Evolutionary conservation across 2,888 invertebrate genomes (phyloP), one percentile per base, ranked within the genome.

Genomic region (Cenopis cana): DNA sequence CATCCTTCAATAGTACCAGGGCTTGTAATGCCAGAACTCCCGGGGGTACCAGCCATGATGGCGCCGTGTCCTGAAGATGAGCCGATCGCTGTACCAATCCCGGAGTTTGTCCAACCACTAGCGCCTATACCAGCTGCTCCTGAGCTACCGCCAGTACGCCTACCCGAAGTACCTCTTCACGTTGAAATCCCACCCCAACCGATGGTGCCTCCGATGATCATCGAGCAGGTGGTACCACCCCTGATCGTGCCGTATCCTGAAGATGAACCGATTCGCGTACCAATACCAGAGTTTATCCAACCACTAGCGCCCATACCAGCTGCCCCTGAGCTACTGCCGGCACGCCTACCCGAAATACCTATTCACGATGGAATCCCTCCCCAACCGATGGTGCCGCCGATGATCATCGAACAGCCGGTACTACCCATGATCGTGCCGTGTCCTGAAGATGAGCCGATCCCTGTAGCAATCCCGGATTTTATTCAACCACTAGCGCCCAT

Each of bases 1-100:
- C 69, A 73, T 54, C 68, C 76, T 17, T 77, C 78, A n/a, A 33
- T 33, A 8, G 29, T 62, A 18, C 71, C 75, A 14, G 62, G 71
- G 17, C 62, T 73, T 17, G 59, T 56, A 1, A 52, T 72, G 29
- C 69, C 74, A 8, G 68, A 52, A 17, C 52, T 59, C 20, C 50
- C 54, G 17, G 41, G 9, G 11, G 14, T 52, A 10, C 54, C 68
- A 6, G 17, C 18, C 36, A 10, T 24, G 4, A 24, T 41, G 24
- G 41, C 24, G 9, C 59, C 67, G 17, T 68, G 38, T 14, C 68
- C 41, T 24, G 59, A 68, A 38, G 29, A 59, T 38, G 50, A 64
- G 46, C 33, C 20, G 0, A 20, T 60, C 11, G 41, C 38, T n/a
- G 33, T 61, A 4, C 12, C 49, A 11, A 10, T 59, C 14, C 59